phyloP scores from a whole-genome alignment of 1,140 invertebrate species.

The Brachionus koreanus region DNA sequence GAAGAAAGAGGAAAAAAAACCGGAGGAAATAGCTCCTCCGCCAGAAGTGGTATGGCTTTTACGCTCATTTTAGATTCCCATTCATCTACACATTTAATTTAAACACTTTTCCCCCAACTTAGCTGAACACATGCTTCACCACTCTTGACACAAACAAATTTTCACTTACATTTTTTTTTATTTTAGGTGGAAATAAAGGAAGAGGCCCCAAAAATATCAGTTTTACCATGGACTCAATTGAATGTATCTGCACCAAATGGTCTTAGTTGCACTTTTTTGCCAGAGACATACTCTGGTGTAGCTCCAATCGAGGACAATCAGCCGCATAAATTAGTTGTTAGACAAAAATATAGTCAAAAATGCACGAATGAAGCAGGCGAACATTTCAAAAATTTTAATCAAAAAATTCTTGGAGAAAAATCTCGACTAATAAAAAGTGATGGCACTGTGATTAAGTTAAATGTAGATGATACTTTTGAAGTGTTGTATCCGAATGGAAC shows the following conservation, averaged over 20 bases:
- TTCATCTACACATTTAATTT: neutral
- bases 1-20: neutral
- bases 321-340: constrained; percentile 50
- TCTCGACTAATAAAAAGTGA: constrained; percentile 54
- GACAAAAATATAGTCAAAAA: constrained; percentile 56
- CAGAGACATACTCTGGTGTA: constrained; percentile 54
- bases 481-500: constrained; percentile 56
- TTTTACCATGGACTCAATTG: constrained; percentile 54
- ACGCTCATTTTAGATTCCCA: neutral
- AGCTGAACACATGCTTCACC: neutral
- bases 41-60: neutral
- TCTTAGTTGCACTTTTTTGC: constrained; percentile 52
- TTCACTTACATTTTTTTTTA: constrained; percentile 30
- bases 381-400: constrained; percentile 47
- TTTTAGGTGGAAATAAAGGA: constrained; percentile 46
- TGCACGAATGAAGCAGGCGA: constrained; percentile 52
- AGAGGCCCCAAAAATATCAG: constrained; percentile 44
- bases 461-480: constrained; percentile 53
- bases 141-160: neutral
- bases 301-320: constrained; percentile 50
- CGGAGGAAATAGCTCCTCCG: neutral
- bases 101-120: neutral
- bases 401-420: constrained; percentile 49
- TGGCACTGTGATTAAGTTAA: constrained; percentile 56
- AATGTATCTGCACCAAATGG: constrained; percentile 57